A percentile compares a stretch with the other conserved stretches of the same genome.
These are phyloP conservation scores for Drosophila rhopaloa DNA, from an alignment of 1,140 invertebrate species.

Conservation along the genomic window DNA sequence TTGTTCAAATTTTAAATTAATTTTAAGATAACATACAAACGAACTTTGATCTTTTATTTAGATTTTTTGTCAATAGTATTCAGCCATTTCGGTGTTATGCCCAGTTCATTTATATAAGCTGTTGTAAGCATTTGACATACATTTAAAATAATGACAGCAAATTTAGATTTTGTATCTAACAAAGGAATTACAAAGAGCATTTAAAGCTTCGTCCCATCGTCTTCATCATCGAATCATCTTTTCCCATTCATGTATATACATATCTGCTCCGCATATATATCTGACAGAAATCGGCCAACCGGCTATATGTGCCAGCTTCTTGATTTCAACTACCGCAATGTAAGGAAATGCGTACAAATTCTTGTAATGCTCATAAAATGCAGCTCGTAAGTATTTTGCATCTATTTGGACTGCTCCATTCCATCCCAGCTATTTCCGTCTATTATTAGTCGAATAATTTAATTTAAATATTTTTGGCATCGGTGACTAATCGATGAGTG, in stretches of 20 bases:
- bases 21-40: too few relatives aligned
- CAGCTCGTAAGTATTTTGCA: conserved; percentile 45
- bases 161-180: neutral
- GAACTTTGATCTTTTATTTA: too few relatives aligned
- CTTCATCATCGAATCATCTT: conserved; percentile 3
- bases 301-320: conserved; percentile 32
- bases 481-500: conserved; percentile 55
- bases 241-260: conserved; percentile 17
- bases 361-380: conserved; percentile 44
- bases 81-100: too few relatives aligned
- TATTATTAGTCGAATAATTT: conserved; percentile 47
- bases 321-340: conserved; percentile 30
- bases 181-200: conserved; percentile 27
- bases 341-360: conserved; percentile 43
- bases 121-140: too few relatives aligned
- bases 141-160: neutral
- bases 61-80: too few relatives aligned
- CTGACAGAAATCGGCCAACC: conserved; percentile 55
- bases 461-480: conserved; percentile 36
- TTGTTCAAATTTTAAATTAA: too few relatives aligned
- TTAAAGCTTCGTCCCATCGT: neutral
- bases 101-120: too few relatives aligned
- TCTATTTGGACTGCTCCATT: conserved; percentile 34
- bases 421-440: conserved; percentile 23
- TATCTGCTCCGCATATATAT: conserved; percentile 39